These are phyloP conservation scores for Achroia grisella DNA, from an alignment of 1,140 invertebrate genomes.

Conservation along the genomic window DNA sequence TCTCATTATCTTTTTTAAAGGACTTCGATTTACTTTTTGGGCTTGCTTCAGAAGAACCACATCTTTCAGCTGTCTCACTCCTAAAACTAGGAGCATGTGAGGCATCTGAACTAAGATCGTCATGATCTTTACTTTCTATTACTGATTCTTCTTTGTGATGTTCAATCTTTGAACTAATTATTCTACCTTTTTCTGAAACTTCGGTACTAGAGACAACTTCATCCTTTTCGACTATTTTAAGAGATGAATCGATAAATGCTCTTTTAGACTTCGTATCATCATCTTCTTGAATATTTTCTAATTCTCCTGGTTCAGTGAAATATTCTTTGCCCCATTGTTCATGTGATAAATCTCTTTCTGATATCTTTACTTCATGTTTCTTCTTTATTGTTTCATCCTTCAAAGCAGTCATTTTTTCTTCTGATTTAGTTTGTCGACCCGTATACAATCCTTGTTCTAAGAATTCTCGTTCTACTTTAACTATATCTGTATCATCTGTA, in stretches of 20 bases:
- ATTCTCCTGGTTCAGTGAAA: conserved; percentile 64
- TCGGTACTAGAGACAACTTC: conserved; percentile 60
- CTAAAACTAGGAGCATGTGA: conserved; percentile 70
- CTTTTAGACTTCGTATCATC: conserved; percentile 52
- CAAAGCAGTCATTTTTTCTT: conserved; percentile 69
- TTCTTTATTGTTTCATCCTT: conserved; percentile 69
- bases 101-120: conserved; percentile 69
- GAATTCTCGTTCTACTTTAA: conserved; percentile 65
- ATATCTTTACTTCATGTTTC: conserved; percentile 69
- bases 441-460: conserved; percentile 65
- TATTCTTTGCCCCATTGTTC: conserved; percentile 74
- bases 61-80: conserved; percentile 61
- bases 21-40: conserved; percentile 65
- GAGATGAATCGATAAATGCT: conserved; percentile 55
- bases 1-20: conserved; percentile 68
- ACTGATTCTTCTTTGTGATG: conserved; percentile 71
- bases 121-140: conserved; percentile 71
- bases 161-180: conserved; percentile 62
- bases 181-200: conserved; percentile 66
- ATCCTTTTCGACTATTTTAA: conserved; percentile 68
- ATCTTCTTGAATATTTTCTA: conserved; percentile 60
- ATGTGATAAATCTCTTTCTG: conserved; percentile 69
- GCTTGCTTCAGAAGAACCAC: conserved; percentile 58
- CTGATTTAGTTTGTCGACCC: conserved; percentile 69
- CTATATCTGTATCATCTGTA: conserved; percentile 57